Evolutionary conservation across 2,888 invertebrate species (phyloP).

Genomic region (Drosophila emarginata): DNA sequence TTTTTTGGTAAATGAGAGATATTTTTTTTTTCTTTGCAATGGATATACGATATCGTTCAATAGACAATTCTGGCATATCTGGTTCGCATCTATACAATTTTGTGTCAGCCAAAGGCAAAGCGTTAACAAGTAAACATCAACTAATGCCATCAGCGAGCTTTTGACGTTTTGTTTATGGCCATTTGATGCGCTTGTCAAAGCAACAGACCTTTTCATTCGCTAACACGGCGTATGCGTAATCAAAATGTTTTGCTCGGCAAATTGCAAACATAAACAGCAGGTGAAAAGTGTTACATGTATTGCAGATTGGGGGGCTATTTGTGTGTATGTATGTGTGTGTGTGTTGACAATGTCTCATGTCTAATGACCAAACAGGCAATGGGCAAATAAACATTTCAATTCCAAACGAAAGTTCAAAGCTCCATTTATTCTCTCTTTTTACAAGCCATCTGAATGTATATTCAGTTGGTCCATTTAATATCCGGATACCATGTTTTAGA

Average conservation of each 20-base stretch:
- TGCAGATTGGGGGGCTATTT: slow-evolving; percentile 12
- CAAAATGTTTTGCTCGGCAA: slow-evolving; percentile 64
- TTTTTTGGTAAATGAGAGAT: not conserved
- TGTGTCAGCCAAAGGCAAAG: slow-evolving; percentile 18
- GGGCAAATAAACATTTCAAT: slow-evolving; percentile 41
- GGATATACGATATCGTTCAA: slow-evolving; percentile 26
- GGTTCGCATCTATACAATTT: not conserved
- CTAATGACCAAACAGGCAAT: slow-evolving; percentile 64
- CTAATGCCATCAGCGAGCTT: slow-evolving; percentile 34
- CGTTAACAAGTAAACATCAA: slow-evolving; percentile 38
- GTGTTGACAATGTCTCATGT: slow-evolving; percentile 55
- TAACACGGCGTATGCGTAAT: slow-evolving; percentile 65
- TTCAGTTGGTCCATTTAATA: not conserved
- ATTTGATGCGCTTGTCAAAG: slow-evolving; percentile 63
- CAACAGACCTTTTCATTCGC: slow-evolving; percentile 35
- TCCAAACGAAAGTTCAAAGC: slow-evolving; percentile 18
- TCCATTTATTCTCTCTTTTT: not conserved
- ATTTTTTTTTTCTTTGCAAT: not conserved
- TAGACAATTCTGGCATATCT: slow-evolving; percentile 24
- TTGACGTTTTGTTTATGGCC: slow-evolving; percentile 49
- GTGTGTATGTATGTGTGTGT: slow-evolving; percentile 12
- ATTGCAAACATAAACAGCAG: slow-evolving; percentile 62
- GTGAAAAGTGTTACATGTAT: slow-evolving; percentile 6
- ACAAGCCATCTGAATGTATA: not conserved
- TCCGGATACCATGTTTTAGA: not conserved